phyloP scores from a whole-genome alignment of 2,888 invertebrate genomes.

The Tenthredo livida region DNA sequence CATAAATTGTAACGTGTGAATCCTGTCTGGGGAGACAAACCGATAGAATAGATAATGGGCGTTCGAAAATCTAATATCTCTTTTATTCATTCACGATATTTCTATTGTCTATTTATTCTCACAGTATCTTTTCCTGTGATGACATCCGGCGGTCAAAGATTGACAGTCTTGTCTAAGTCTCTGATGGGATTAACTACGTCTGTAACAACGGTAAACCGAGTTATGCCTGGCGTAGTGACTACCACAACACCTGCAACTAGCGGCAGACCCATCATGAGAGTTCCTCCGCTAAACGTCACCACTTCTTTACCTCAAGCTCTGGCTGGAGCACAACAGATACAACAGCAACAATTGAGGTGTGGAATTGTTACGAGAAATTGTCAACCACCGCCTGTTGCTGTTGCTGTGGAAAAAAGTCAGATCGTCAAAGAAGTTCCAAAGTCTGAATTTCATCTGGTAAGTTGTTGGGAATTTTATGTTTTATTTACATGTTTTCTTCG shows the following conservation, averaged over 20 bases:
- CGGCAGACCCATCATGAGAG: conserved; percentile 74
- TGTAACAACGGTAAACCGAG: conserved; percentile 70
- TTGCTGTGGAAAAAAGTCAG: conserved; percentile 61
- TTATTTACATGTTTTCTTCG: background rate
- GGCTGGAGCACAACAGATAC: conserved; percentile 61
- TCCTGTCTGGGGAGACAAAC: conserved; percentile 63
- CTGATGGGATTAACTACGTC: conserved; percentile 77
- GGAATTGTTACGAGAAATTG: conserved; percentile 68
- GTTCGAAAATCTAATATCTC: background rate
- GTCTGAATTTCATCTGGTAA: conserved; percentile 74
- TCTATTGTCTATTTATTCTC: conserved; percentile 50
- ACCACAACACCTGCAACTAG: conserved; percentile 68
- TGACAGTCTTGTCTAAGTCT: conserved; percentile 81
- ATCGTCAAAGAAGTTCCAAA: conserved; percentile 70
- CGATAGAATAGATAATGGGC: background rate
- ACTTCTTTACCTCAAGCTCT: conserved; percentile 65
- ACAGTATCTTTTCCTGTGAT: conserved; percentile 77
- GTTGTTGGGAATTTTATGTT: conserved; percentile 55
- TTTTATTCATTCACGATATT: background rate
- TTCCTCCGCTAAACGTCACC: conserved; percentile 76
- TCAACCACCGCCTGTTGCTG: conserved; percentile 64
- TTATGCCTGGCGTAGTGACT: conserved; percentile 71
- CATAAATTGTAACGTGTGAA: conserved; percentile 57
- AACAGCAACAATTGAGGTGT: conserved; percentile 67
- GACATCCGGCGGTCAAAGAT: conserved; percentile 81